Evolutionary conservation across 2,888 invertebrate genomes (phyloP).

Genomic region (Pyrochroa serraticornis): DNA sequence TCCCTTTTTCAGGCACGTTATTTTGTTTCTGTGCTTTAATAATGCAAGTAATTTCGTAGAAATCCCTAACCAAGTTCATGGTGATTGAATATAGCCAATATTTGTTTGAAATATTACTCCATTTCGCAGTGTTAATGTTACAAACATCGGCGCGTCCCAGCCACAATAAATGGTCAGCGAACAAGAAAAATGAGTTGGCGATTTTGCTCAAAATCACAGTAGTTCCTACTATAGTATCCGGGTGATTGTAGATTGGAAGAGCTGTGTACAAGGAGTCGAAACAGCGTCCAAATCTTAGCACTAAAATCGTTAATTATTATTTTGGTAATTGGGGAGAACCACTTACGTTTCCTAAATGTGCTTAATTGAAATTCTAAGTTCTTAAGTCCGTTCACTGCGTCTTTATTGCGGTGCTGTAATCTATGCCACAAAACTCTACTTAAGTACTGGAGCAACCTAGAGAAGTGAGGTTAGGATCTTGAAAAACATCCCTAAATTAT

Average conservation of each 20-base stretch:
- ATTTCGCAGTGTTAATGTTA: constrained; percentile 74
- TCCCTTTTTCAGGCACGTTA: constrained; percentile 39
- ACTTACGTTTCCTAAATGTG: constrained; percentile 84
- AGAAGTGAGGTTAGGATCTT: constrained; percentile 37
- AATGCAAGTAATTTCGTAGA: constrained; percentile 79
- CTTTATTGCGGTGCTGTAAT: constrained; percentile 68
- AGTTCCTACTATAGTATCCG: constrained; percentile 71
- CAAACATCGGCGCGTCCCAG: constrained; percentile 74
- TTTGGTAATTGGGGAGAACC: neutral
- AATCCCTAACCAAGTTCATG: constrained; percentile 79
- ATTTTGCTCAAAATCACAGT: constrained; percentile 81
- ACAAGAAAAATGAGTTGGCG: constrained; percentile 76
- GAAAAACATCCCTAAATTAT: constrained; percentile 10
- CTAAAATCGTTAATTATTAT: constrained; percentile 61
- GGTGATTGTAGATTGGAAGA: constrained; percentile 72
- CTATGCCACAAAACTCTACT: constrained; percentile 82
- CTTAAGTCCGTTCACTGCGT: constrained; percentile 76
- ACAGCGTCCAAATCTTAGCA: constrained; percentile 84
- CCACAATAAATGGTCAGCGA: constrained; percentile 89
- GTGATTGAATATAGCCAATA: constrained; percentile 86
- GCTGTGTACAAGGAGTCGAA: constrained; percentile 80
- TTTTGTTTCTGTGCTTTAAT: constrained; percentile 60
- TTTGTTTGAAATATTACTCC: constrained; percentile 75
- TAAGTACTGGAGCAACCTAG: constrained; percentile 82
- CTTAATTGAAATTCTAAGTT: constrained; percentile 82